These are phyloP conservation scores for Anguilla anguilla DNA, from an alignment of 2,797 vertebrate species.

Conservation along the genomic window DNA sequence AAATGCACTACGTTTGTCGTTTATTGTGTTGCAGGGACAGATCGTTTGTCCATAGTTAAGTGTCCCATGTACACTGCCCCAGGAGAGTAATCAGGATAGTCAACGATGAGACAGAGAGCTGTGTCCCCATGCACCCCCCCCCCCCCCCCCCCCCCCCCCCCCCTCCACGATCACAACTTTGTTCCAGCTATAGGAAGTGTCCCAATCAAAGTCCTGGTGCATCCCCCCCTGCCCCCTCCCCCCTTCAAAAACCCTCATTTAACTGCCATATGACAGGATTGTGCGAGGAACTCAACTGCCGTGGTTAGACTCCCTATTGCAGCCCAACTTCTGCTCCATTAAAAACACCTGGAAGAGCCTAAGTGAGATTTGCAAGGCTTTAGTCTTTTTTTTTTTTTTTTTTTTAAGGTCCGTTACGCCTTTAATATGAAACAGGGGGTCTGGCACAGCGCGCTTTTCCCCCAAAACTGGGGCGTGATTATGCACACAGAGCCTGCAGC, in stretches of 20 bases:
- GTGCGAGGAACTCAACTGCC: slow-evolving; percentile 65
- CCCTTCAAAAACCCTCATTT: slow-evolving; percentile 60
- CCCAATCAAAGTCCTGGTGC: slow-evolving; percentile 21
- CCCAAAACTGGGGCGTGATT: slow-evolving; percentile 53
- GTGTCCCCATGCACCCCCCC: slow-evolving; percentile 37
- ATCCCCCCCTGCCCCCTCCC: background rate
- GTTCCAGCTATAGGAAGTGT: slow-evolving; percentile 68
- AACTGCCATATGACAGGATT: slow-evolving; percentile 56
- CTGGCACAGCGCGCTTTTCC: slow-evolving; percentile 46
- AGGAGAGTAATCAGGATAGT: background rate
- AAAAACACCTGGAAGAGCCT: slow-evolving; percentile 65
- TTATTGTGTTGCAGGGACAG: background rate
- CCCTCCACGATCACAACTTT: slow-evolving; percentile 71
- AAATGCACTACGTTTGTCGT: background rate
- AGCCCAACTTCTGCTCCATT: slow-evolving; percentile 65
- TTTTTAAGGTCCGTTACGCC: background rate
- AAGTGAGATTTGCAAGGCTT: background rate
- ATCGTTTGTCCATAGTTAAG: background rate
- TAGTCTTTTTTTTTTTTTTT: background rate
- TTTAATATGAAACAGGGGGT: slow-evolving; percentile 35
- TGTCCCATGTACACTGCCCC: background rate
- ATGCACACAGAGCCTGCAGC: slow-evolving; percentile 48
- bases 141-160: slow-evolving; percentile 49
- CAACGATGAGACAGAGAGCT: background rate
- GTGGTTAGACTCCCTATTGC: slow-evolving; percentile 72